A percentile compares a stretch with the other conserved stretches of the same genome.
Conservation (phyloP, 92 coral and sea anemone species). For the Metridium senile region DNA sequence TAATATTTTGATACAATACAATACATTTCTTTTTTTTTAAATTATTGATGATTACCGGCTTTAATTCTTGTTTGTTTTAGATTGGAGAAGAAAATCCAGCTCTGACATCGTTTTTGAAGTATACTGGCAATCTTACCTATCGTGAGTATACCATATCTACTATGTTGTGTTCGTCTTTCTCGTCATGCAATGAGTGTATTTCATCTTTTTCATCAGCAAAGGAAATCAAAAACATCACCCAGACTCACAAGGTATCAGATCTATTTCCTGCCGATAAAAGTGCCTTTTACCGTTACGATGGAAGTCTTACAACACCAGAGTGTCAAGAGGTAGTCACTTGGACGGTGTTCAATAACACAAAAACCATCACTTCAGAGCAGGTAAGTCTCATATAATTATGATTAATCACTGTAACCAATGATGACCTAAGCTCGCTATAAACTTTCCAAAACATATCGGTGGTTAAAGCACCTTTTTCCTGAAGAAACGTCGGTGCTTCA, state of each 20-base stretch:
- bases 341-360: slow-evolving; percentile 47
- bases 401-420: background rate
- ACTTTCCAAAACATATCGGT: too few relatives aligned
- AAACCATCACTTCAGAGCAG: slow-evolving; percentile 47
- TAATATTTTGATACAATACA: too few relatives aligned
- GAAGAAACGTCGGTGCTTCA: background rate
- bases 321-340: slow-evolving; percentile 79
- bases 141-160: slow-evolving; percentile 16
- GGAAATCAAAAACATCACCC: background rate
- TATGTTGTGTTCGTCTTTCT: too few relatives aligned
- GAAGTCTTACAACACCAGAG: slow-evolving; percentile 76
- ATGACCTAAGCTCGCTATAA: too few relatives aligned
- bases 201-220: slow-evolving; percentile 7
- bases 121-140: slow-evolving; percentile 30
- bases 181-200: too few relatives aligned
- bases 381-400: slow-evolving; percentile 17
- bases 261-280: slow-evolving; percentile 38
- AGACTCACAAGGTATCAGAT: background rate
- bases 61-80: slow-evolving; percentile 7
- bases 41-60: too few relatives aligned
- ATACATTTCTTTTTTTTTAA: too few relatives aligned
- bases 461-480: too few relatives aligned
- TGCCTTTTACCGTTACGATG: slow-evolving; percentile 71
- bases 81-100: slow-evolving; percentile 44
- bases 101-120: slow-evolving; percentile 34